Percentiles rank a stretch among this genome's conserved stretches.
Conservation (phyloP, 2,888 invertebrate genomes). For the Trachelus tabidus region DNA sequence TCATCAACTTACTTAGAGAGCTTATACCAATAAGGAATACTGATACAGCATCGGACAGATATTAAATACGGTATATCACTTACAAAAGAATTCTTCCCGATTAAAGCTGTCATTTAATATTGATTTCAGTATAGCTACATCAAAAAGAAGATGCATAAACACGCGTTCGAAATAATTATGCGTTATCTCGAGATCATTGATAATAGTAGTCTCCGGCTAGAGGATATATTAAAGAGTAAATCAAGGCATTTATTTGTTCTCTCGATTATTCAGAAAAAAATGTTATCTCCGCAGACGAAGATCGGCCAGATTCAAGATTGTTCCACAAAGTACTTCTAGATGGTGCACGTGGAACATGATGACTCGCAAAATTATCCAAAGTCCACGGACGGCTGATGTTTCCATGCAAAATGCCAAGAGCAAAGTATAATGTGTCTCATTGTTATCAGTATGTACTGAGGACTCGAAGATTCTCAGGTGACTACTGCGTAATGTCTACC, state of each 20-base stretch:
- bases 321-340: not conserved
- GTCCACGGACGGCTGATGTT: not conserved
- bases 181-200: not conserved
- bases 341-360: too few relatives aligned
- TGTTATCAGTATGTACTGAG: not conserved
- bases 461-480: not conserved
- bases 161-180: not conserved
- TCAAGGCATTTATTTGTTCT: not conserved
- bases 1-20: not conserved
- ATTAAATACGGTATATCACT: not conserved
- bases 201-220: not conserved
- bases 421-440: not conserved
- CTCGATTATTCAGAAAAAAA: not conserved
- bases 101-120: not conserved
- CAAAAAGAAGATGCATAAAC: not conserved
- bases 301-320: not conserved
- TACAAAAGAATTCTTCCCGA: not conserved
- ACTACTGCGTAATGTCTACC: conserved; percentile 5
- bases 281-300: not conserved
- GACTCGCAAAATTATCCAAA: not conserved
- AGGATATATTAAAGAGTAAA: not conserved
- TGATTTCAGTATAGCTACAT: not conserved
- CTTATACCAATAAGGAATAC: not conserved
- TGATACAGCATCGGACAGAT: not conserved
- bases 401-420: not conserved